Evolutionary conservation across 2,888 invertebrate genomes (phyloP).

Genomic region (Saturnia japonica): DNA sequence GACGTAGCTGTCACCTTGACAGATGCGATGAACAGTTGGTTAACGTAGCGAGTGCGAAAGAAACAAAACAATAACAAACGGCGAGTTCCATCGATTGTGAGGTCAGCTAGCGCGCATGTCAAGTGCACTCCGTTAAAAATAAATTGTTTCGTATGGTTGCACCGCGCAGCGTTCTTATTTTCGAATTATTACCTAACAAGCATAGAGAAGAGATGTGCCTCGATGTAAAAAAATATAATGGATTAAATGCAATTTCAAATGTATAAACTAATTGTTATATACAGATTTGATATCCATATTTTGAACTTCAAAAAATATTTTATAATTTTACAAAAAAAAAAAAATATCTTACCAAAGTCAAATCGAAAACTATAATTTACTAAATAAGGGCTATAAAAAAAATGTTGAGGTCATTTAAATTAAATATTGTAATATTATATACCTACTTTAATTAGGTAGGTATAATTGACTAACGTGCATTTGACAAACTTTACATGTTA

Average conservation of each 20-base stretch:
- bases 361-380: no score
- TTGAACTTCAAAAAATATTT: neutral
- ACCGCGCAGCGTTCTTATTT: constrained; percentile 19
- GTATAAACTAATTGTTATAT: neutral
- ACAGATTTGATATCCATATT: neutral
- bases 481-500: no score
- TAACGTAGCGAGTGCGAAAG: constrained; percentile 39
- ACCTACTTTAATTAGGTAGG: no score
- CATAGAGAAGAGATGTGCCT: neutral
- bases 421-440: no score
- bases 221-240: neutral
- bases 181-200: neutral
- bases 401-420: neutral
- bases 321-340: neutral
- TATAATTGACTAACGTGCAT: no score
- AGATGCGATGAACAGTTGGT: constrained; percentile 39
- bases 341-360: no score
- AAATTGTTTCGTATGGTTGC: constrained; percentile 35
- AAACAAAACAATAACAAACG: constrained; percentile 72
- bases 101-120: constrained; percentile 73
- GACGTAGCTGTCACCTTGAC: constrained; percentile 51
- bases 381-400: neutral
- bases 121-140: constrained; percentile 63
- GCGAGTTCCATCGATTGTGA: constrained; percentile 72
- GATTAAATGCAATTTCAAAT: neutral